Conservation (phyloP, 1,140 invertebrate genomes). For the Cardiocondyla obscurior region DNA sequence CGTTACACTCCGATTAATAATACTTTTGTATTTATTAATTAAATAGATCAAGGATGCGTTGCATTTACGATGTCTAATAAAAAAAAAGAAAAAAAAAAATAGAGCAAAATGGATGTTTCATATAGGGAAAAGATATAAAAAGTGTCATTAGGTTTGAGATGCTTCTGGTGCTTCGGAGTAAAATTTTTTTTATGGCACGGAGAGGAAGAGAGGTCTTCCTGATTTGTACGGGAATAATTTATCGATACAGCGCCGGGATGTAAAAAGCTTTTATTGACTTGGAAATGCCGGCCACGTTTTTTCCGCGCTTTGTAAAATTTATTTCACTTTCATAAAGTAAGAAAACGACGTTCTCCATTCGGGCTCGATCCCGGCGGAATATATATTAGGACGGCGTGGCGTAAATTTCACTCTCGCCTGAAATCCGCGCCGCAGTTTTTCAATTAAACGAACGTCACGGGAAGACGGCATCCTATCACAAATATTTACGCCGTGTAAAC, state of each 20-base stretch:
- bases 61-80: not conserved
- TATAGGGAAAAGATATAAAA: not conserved
- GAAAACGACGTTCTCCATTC: not conserved
- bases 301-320: slow-evolving; percentile 12
- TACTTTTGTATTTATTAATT: not conserved
- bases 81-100: not conserved
- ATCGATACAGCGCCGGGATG: not conserved
- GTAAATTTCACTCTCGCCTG: slow-evolving; percentile 27
- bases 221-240: slow-evolving; percentile 43
- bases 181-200: not conserved
- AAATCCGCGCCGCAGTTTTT: slow-evolving; percentile 24
- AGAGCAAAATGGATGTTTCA: not conserved
- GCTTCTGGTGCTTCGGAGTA: not conserved
- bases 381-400: slow-evolving; percentile 13
- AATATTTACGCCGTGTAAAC: slow-evolving; percentile 46
- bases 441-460: slow-evolving; percentile 39
- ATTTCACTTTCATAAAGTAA: slow-evolving; percentile 26
- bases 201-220: not conserved
- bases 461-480: not conserved
- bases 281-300: not conserved
- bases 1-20: not conserved
- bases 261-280: slow-evolving; percentile 43
- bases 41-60: not conserved
- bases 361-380: not conserved
- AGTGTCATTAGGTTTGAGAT: slow-evolving; percentile 14